Evolutionary conservation across 2,888 invertebrate genomes (phyloP).

Genomic region (Salpingus planirostris): DNA sequence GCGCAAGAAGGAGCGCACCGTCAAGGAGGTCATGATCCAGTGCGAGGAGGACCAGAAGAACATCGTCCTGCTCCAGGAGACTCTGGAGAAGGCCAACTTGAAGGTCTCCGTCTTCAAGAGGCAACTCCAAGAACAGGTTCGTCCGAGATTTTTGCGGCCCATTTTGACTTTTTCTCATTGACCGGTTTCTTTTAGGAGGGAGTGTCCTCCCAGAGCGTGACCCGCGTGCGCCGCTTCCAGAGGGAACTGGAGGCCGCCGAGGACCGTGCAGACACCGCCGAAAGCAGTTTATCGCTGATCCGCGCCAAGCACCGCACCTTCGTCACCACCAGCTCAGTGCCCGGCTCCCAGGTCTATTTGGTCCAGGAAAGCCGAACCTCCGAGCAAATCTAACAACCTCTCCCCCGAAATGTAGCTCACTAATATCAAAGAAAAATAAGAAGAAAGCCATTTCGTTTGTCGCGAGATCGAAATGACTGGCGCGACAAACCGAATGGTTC

Average conservation of each 20-base stretch:
- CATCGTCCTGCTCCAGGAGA: constrained; percentile 83
- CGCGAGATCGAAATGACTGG: constrained; percentile 11
- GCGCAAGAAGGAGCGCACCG: constrained; percentile 94
- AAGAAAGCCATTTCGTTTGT: constrained; percentile 4
- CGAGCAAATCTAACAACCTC: constrained; percentile 33
- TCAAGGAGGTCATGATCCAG: constrained; percentile 92
- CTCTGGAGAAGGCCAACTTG: constrained; percentile 76
- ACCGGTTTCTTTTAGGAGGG: constrained; percentile 59
- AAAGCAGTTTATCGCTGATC: constrained; percentile 89
- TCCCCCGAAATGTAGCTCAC: constrained; percentile 11
- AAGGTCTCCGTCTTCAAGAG: constrained; percentile 93
- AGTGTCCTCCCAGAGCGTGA: constrained; percentile 84
- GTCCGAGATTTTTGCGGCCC: constrained; percentile 15
- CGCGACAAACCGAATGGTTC: too few species aligned
- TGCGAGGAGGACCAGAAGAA: constrained; percentile 97
- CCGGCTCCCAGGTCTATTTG: constrained; percentile 85
- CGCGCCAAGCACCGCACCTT: constrained; percentile 98
- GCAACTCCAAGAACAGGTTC: constrained; percentile 85
- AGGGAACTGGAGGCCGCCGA: constrained; percentile 96
- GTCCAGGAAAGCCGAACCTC: constrained; percentile 75
- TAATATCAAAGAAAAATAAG: too few species aligned
- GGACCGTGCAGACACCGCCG: constrained; percentile 90
- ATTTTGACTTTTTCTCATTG: constrained; percentile 1
- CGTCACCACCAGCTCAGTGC: constrained; percentile 87
- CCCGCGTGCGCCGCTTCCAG: constrained; percentile 96